Evolutionary conservation across 2,888 invertebrate genomes (phyloP).

Genomic region (Phlogophora meticulosa): DNA sequence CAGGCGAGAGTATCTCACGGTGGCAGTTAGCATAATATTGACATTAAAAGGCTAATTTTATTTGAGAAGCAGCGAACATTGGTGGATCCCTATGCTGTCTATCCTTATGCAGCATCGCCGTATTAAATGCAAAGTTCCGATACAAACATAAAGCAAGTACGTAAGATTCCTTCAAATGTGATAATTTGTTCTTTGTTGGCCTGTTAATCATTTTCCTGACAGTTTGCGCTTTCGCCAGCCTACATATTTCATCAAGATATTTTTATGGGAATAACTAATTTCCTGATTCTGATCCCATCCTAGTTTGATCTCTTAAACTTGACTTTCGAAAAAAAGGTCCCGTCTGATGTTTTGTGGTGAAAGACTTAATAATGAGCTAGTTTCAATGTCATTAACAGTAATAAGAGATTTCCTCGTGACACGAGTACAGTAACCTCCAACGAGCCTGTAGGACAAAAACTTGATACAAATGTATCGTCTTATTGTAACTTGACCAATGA

Average conservation of each 20-base stretch:
- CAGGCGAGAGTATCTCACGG: constrained; percentile 68
- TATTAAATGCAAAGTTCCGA: constrained; percentile 14
- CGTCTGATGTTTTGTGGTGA: background rate
- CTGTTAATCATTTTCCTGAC: constrained; percentile 43
- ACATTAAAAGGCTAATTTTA: constrained; percentile 72
- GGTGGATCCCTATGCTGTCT: constrained; percentile 26
- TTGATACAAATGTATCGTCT: constrained; percentile 68
- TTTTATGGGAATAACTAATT: constrained; percentile 8
- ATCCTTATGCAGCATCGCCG: constrained; percentile 15
- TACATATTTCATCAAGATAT: constrained; percentile 29
- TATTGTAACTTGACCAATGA: constrained; percentile 72
- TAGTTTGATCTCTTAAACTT: background rate
- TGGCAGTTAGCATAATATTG: constrained; percentile 78
- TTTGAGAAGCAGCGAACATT: constrained; percentile 59
- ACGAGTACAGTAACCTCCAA: constrained; percentile 54
- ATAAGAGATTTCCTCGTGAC: constrained; percentile 37
- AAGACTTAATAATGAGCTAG: background rate
- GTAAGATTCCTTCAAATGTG: constrained; percentile 20
- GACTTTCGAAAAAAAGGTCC: background rate
- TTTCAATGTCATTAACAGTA: constrained; percentile 36
- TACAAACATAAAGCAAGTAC: constrained; percentile 6
- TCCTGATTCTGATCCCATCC: background rate
- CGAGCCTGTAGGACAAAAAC: constrained; percentile 52
- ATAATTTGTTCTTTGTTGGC: constrained; percentile 43
- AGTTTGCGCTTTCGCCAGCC: constrained; percentile 52